Evolutionary conservation across 2,797 vertebrate species (phyloP).

Genomic region (Florisuga fusca): DNA sequence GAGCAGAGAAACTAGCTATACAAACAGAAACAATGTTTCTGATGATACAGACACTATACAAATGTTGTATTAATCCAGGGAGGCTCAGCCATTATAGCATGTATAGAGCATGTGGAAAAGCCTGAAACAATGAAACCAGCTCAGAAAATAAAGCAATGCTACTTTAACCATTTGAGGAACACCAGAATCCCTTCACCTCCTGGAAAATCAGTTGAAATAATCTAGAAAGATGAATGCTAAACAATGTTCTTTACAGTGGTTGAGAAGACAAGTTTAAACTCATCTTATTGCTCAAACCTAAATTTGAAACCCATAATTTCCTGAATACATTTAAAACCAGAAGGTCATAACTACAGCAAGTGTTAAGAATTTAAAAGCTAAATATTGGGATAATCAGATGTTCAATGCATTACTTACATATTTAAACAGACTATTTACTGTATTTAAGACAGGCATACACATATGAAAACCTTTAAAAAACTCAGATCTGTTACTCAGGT

Average conservation of each 20-base stretch:
- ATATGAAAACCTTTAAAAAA: neutral
- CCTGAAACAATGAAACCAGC: constrained; percentile 37
- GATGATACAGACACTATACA: constrained; percentile 21
- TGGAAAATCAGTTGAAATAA: neutral
- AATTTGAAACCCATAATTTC: neutral
- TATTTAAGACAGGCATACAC: neutral
- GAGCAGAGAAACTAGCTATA: neutral
- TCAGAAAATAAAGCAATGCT: constrained; percentile 31
- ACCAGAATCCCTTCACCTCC: neutral
- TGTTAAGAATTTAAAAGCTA: neutral
- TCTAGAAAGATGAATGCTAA: constrained; percentile 7
- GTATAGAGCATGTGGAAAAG: constrained; percentile 17
- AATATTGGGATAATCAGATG: neutral
- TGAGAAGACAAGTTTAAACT: neutral
- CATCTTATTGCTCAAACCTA: neutral
- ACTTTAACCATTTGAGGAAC: constrained; percentile 24
- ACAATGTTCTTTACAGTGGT: neutral
- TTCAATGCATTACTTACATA: neutral
- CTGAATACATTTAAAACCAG: neutral
- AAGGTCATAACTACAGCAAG: neutral
- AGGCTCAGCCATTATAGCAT: constrained; percentile 12
- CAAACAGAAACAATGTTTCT: constrained; percentile 40
- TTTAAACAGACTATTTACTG: neutral
- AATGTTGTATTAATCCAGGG: constrained; percentile 39
- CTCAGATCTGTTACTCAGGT: neutral